Evolutionary conservation across 2,797 vertebrate species (phyloP), one percentile per base, ranked within the genome.

Genomic region (Enteromius unitaeniatus): DNA sequence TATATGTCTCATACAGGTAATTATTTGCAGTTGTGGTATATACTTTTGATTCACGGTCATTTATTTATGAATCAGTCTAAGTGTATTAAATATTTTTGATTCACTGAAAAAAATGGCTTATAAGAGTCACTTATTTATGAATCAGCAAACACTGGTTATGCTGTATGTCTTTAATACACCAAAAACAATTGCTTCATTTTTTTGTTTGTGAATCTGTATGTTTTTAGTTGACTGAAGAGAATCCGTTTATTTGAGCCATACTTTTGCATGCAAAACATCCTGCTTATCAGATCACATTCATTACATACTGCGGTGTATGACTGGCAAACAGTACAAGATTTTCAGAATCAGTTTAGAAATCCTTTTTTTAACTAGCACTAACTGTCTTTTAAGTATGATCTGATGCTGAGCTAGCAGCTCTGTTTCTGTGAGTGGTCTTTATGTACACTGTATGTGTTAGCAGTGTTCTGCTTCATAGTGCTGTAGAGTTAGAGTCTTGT

Each of bases 391-490:
- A 23, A 75, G n/a, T 37, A 11, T 74, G 72, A 10, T 53, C 19
- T 37, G 4, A 75, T 37, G 28, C n/a, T 78, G 26, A 28, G 37
- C 55, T 77, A 45, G 53, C 15, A 10, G 13, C 1, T 4, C 10
- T 34, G 42, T 37, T 23, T 51, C 31, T 21, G 28, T 28, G 15
- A 31, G 11, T 31, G 28, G 13, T 49, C 60, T 34, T 42, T 45
- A 62, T 58, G 51, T 55, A 49, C 21, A 14, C 19, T 49, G 26
- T 34, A 15, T 65, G 45, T 69, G 45, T 80, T 26, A 79, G 78
- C 65, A 7, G 65, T 17, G n/a, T 40, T 68, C 78, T 45, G 79
- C 53, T 72, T 81, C 51, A 45, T 15, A 42, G 31, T 42, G 31
- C 34, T 80, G 3, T 14, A 42, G 53, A 67, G 47, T 51, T 53